Conservation (phyloP, 1,140 invertebrate genomes). For the Heliconius congener region DNA sequence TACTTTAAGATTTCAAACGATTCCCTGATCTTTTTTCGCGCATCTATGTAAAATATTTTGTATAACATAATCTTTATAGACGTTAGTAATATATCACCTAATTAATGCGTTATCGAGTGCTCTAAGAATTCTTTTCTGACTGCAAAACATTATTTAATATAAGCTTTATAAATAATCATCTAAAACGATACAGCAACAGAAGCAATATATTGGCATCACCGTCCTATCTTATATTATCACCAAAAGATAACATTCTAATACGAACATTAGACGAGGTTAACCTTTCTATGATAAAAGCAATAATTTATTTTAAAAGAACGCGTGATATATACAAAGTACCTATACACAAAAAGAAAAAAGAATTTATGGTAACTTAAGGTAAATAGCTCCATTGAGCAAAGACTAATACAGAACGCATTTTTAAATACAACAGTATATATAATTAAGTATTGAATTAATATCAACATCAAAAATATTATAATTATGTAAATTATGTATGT, state of each 20-base stretch:
- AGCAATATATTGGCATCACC: constrained; percentile 1
- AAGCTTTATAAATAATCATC: not conserved
- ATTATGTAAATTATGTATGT: not conserved
- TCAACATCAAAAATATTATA: not conserved
- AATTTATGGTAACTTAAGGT: not conserved
- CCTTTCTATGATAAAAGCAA: not conserved
- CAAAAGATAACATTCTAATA: not conserved
- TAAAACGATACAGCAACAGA: not conserved
- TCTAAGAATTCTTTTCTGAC: too few species aligned
- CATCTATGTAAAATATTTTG: not conserved
- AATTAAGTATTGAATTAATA: not conserved
- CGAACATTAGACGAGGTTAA: not conserved
- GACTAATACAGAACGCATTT: not conserved
- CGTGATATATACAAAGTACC: not conserved
- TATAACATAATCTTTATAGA: not conserved
- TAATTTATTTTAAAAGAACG: not conserved
- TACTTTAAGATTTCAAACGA: not conserved
- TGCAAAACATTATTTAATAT: too few species aligned
- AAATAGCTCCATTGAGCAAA: not conserved
- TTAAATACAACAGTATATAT: not conserved
- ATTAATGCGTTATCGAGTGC: too few species aligned
- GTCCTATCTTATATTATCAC: not conserved
- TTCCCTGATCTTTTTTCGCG: not conserved
- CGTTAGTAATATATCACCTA: not conserved
- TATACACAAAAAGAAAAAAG: not conserved